Evolutionary conservation across 2,797 vertebrate species (phyloP).

Genomic region (Myiotriccus ornatus): DNA sequence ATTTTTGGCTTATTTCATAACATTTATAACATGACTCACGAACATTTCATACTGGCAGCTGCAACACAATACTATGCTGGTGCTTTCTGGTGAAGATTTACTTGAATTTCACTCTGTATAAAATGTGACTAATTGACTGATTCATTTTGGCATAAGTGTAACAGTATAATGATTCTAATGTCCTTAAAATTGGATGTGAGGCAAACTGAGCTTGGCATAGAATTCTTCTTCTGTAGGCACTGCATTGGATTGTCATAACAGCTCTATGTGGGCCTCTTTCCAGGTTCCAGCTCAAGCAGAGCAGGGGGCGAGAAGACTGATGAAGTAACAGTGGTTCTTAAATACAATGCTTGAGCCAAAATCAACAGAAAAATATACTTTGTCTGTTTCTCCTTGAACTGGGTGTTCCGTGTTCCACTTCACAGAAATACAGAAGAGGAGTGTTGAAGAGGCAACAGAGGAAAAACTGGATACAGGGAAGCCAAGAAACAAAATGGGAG

Average conservation of each 20-base stretch:
- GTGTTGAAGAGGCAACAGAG: not conserved
- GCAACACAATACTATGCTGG: not conserved
- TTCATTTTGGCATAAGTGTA: not conserved
- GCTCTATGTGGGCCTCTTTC: not conserved
- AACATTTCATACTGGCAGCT: not conserved
- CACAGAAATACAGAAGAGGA: not conserved
- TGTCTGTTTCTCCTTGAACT: not conserved
- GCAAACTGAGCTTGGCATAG: not conserved
- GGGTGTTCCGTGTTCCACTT: not conserved
- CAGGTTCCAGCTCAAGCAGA: not conserved
- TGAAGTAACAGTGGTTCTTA: not conserved
- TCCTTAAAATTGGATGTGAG: not conserved
- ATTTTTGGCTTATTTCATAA: conserved; percentile 18
- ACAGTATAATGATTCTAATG: not conserved
- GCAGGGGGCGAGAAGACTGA: not conserved
- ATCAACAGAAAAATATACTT: not conserved
- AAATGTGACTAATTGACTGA: conserved; percentile 11
- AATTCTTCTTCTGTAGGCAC: not conserved
- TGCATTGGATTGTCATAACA: not conserved
- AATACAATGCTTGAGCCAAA: not conserved
- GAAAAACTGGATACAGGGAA: not conserved
- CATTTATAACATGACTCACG: not conserved
- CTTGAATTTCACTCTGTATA: not conserved
- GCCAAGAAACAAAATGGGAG: not conserved
- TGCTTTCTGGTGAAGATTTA: not conserved